phyloP scores from a whole-genome alignment of 2,113 vertebrate genomes.

The Synchiropus splendidus region DNA sequence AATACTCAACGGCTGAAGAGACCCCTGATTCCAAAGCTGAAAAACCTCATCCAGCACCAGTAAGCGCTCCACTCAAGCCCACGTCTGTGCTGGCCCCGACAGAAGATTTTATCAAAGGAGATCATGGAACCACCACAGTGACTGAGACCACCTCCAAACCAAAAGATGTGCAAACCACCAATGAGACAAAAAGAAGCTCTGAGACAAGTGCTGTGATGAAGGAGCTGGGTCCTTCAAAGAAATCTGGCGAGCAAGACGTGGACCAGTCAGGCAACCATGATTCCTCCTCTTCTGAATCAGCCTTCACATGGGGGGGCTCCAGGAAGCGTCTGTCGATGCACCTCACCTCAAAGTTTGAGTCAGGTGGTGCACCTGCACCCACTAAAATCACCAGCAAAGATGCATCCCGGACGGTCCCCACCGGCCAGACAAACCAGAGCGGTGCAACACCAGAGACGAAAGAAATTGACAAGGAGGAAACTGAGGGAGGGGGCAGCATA shows the following conservation, averaged over 20 bases:
- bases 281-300: neutral
- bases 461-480: constrained; percentile 27
- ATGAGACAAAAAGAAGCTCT: constrained; percentile 2
- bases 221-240: too few relatives aligned
- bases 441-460: neutral
- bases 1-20: constrained; percentile 12
- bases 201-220: too few relatives aligned
- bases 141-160: constrained; percentile 4
- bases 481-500: constrained; percentile 37
- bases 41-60: constrained; percentile 15
- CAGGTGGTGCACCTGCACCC: constrained; percentile 7
- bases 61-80: constrained; percentile 6
- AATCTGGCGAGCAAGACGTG: constrained; percentile 17
- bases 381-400: neutral
- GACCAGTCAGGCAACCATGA: neutral
- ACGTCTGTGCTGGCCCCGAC: constrained; percentile 8
- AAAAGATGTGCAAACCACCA: constrained; percentile 7
- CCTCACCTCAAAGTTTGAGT: constrained; percentile 59
- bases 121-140: constrained; percentile 2
- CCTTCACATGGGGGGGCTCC: constrained; percentile 6
- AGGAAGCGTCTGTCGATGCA: constrained; percentile 49
- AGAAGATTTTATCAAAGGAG: constrained; percentile 18
- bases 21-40: constrained; percentile 4
- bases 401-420: constrained; percentile 4
- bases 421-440: constrained; percentile 4